Percentiles rank a stretch among this genome's conserved stretches.
Conservation (phyloP, 2,888 invertebrate species). For the Podabrus alpinus region DNA sequence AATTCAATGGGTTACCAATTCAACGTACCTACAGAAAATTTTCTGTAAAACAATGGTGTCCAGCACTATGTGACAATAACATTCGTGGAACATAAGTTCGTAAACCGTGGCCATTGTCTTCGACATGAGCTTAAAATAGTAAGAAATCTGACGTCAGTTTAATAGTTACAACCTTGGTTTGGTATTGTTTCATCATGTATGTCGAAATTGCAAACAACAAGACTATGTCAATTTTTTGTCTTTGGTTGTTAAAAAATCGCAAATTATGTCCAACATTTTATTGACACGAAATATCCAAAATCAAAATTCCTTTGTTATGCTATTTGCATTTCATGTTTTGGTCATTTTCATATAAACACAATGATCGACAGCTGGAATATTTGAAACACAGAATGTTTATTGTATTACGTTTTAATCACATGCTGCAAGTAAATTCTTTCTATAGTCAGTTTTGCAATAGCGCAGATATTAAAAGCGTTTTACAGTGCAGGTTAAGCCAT, state of each 20-base stretch:
- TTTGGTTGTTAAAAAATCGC: background rate
- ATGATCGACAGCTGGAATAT: background rate
- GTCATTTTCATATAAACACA: background rate
- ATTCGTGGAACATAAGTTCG: slow-evolving; percentile 4
- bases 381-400: background rate
- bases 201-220: background rate
- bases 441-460: slow-evolving; percentile 18
- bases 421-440: slow-evolving; percentile 10
- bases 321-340: background rate
- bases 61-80: background rate
- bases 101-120: slow-evolving; percentile 11
- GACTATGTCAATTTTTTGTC: background rate
- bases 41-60: slow-evolving; percentile 1
- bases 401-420: background rate
- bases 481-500: slow-evolving; percentile 27
- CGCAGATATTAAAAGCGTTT: slow-evolving; percentile 20
- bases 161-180: slow-evolving; percentile 6
- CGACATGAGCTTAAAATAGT: slow-evolving; percentile 4
- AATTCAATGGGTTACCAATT: background rate
- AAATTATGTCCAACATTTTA: background rate
- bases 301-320: background rate
- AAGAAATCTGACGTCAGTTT: slow-evolving; percentile 5
- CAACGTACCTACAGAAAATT: background rate
- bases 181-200: slow-evolving; percentile 2
- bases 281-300: background rate